These are phyloP conservation scores for Picathartes gymnocephalus DNA, from an alignment of 2,113 vertebrate genomes.

Conservation along the genomic window DNA sequence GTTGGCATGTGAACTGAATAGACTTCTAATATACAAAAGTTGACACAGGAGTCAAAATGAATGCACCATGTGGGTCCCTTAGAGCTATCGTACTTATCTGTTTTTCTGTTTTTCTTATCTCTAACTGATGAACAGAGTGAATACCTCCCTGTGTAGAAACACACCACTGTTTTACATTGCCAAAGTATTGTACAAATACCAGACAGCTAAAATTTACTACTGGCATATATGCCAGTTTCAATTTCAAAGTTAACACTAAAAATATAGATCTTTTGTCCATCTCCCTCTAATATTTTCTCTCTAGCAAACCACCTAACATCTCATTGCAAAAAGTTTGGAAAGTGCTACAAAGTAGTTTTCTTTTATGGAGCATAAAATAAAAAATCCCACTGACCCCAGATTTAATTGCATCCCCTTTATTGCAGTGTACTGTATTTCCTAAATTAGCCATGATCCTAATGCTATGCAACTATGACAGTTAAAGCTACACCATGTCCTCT, in stretches of 20 bases:
- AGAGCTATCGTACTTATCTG: neutral
- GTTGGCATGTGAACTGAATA: neutral
- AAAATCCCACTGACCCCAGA: neutral
- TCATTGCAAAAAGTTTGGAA: neutral
- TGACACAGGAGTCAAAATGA: neutral
- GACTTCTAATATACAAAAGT: neutral
- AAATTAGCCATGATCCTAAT: neutral
- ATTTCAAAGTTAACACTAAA: neutral
- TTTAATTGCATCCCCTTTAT: neutral
- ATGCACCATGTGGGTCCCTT: neutral
- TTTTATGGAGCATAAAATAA: neutral
- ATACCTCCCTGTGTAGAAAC: neutral
- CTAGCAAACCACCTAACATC: neutral
- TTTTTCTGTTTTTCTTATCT: neutral
- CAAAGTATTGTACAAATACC: neutral
- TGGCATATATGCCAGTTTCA: neutral
- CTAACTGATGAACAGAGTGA: neutral
- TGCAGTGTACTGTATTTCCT: neutral
- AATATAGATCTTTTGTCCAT: neutral
- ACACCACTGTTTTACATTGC: neutral
- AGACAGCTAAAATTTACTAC: neutral
- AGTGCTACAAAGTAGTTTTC: rapidly evolving
- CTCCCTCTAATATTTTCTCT: neutral
- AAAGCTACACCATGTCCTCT: neutral
- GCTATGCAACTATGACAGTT: neutral